Conservation (phyloP, 2,113 vertebrate species). For the Cyanocitta stelleri region DNA sequence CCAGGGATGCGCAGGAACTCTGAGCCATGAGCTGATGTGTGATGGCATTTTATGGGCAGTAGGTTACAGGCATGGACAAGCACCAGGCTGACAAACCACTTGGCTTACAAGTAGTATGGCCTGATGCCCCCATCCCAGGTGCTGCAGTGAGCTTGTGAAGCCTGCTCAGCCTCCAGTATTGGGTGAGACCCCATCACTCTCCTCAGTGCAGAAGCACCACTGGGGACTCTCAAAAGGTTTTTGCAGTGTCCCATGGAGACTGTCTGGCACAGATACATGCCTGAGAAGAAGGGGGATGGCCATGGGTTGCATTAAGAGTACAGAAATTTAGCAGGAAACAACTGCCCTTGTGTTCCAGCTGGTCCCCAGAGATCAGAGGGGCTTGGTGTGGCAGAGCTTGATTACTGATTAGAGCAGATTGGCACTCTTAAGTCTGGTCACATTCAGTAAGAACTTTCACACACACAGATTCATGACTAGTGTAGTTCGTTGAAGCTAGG, state of each 20-base stretch:
- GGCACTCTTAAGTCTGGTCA: not conserved
- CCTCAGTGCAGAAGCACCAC: not conserved
- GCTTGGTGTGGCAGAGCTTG: not conserved
- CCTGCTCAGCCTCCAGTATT: accelerated
- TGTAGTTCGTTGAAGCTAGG: not conserved
- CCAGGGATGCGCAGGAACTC: not conserved
- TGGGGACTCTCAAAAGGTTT: no score
- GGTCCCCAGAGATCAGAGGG: not conserved
- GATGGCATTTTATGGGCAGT: not conserved
- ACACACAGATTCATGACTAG: no score
- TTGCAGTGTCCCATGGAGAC: not conserved
- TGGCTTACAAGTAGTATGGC: not conserved
- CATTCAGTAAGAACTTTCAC: not conserved
- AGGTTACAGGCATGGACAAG: not conserved
- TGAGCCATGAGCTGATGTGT: not conserved
- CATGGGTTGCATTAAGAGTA: not conserved
- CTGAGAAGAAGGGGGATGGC: not conserved
- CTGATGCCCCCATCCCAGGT: accelerated
- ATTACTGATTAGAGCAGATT: not conserved
- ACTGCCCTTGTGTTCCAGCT: not conserved
- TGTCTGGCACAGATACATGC: accelerated
- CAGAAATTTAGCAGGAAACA: not conserved
- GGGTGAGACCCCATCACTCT: not conserved
- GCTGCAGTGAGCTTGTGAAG: not conserved
- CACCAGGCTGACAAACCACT: not conserved